These are phyloP conservation scores for Scolopax bukidnonensis DNA, from an alignment of 2,797 vertebrate genomes.

Conservation along the genomic window DNA sequence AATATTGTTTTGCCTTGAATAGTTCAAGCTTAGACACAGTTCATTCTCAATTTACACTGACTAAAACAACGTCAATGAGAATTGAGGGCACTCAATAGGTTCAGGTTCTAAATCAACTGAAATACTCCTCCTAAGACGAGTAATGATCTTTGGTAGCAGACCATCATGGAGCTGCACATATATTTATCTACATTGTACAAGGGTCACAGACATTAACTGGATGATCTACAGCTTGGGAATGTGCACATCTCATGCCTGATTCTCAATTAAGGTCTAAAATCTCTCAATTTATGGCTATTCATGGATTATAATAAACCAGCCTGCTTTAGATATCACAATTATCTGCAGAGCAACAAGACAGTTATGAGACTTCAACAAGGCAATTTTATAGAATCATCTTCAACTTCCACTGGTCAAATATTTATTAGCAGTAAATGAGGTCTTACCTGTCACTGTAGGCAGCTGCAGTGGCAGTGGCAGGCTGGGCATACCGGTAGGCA, in stretches of 20 bases:
- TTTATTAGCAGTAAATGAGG: conserved; percentile 3
- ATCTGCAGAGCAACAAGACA: conserved; percentile 68
- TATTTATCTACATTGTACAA: not conserved
- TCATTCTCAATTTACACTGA: not conserved
- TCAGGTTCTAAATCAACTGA: conserved; percentile 39
- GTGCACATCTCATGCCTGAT: not conserved
- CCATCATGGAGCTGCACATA: conserved; percentile 3
- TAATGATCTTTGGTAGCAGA: conserved; percentile 34
- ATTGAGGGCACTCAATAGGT: conserved; percentile 19
- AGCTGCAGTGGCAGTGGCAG: conserved; percentile 93
- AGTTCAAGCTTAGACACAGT: not conserved
- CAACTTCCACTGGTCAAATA: conserved; percentile 27
- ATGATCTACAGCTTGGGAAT: conserved; percentile 3
- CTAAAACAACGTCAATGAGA: not conserved
- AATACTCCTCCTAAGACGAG: conserved; percentile 46
- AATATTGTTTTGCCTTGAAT: not conserved
- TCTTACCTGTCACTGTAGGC: conserved; percentile 99
- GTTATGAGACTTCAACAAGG: conserved; percentile 71
- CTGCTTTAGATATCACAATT: conserved; percentile 48
- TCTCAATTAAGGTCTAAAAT: conserved; percentile 50
- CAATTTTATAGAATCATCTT: conserved; percentile 17
- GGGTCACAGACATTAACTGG: not conserved
- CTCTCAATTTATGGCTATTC: conserved; percentile 39
- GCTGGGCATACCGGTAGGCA: conserved; percentile 96
- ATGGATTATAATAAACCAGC: conserved; percentile 47